Percentiles rank a stretch among this genome's conserved stretches.
These are phyloP conservation scores for Toxotes chatareus DNA, from an alignment of 2,113 vertebrate species.

Conservation along the genomic window DNA sequence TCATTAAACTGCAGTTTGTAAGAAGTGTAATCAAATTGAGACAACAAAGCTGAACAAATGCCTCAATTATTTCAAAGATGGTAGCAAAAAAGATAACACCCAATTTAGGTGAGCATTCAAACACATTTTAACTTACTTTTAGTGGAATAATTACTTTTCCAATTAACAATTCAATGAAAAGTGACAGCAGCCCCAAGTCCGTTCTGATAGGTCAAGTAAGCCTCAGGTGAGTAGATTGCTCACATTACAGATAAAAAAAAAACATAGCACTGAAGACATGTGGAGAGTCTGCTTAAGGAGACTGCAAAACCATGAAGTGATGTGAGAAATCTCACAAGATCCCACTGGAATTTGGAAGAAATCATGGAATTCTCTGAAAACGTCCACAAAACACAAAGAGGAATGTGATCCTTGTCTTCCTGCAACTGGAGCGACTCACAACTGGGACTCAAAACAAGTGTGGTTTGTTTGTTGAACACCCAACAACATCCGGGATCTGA, in stretches of 20 bases:
- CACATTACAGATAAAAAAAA: slow-evolving; percentile 36
- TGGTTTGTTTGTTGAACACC: slow-evolving; percentile 35
- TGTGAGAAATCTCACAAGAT: slow-evolving; percentile 43
- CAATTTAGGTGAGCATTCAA: slow-evolving; percentile 16
- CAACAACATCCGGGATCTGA: slow-evolving; percentile 25
- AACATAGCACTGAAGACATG: slow-evolving; percentile 13
- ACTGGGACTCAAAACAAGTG: slow-evolving; percentile 23
- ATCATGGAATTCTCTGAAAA: slow-evolving; percentile 68
- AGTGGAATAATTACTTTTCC: slow-evolving; percentile 24
- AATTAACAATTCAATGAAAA: slow-evolving; percentile 5
- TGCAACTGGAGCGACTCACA: slow-evolving; percentile 28
- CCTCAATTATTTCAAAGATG: slow-evolving; percentile 6
- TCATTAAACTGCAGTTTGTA: slow-evolving; percentile 16
- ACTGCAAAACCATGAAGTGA: slow-evolving; percentile 6
- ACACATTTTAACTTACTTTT: slow-evolving; percentile 18
- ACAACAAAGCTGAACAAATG: slow-evolving; percentile 24
- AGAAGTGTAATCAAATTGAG: slow-evolving; percentile 19
- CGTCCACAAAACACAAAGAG: slow-evolving; percentile 61
- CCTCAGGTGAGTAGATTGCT: slow-evolving; percentile 52
- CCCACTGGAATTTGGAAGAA: slow-evolving; percentile 68
- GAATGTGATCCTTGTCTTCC: slow-evolving; percentile 75
- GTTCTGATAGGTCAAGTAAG: slow-evolving; percentile 23
- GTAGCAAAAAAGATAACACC: slow-evolving; percentile 27
- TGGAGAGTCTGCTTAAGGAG: slow-evolving; percentile 31
- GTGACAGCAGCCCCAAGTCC: slow-evolving; percentile 37